These are phyloP conservation scores for Anthoptus insignis DNA, from an alignment of 2,888 invertebrate genomes.

Conservation along the genomic window DNA sequence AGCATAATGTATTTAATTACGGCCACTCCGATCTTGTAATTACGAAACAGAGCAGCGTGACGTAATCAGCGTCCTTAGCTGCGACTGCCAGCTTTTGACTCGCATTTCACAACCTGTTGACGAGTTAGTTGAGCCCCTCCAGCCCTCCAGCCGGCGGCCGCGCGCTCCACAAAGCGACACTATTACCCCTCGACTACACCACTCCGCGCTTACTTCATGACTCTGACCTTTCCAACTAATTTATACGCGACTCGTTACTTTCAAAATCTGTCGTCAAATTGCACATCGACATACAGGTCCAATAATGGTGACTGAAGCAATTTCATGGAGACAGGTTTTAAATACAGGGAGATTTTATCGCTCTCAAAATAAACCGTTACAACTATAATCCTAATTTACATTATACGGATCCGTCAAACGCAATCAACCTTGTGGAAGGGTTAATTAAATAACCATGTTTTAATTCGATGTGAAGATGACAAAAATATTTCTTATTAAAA, in stretches of 20 bases:
- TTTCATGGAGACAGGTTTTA: conserved; percentile 58
- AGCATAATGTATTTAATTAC: conserved; percentile 82
- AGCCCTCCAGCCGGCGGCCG: conserved; percentile 66
- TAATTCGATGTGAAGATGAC: conserved; percentile 46
- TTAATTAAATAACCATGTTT: too few relatives aligned
- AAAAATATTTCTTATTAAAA: too few relatives aligned
- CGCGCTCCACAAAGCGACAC: conserved; percentile 67
- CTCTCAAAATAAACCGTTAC: conserved; percentile 75
- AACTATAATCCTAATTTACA: conserved; percentile 82
- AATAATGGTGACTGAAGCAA: conserved; percentile 30
- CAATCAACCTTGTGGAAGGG: conserved; percentile 66
- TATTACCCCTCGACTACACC: conserved; percentile 52
- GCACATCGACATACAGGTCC: background rate
- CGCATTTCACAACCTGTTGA: conserved; percentile 84
- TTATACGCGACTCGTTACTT: conserved; percentile 36
- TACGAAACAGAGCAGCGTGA: conserved; percentile 74
- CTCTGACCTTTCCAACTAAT: conserved; percentile 45
- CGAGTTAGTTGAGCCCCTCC: conserved; percentile 74
- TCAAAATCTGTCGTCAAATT: conserved; percentile 15
- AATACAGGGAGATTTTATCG: conserved; percentile 62
- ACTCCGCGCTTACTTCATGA: conserved; percentile 43
- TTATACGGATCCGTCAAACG: conserved; percentile 69
- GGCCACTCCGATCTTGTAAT: conserved; percentile 82
- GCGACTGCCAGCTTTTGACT: conserved; percentile 74
- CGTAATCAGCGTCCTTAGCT: conserved; percentile 82